phyloP scores from a whole-genome alignment of 2,888 invertebrate genomes.

The Cordilura impudica region DNA sequence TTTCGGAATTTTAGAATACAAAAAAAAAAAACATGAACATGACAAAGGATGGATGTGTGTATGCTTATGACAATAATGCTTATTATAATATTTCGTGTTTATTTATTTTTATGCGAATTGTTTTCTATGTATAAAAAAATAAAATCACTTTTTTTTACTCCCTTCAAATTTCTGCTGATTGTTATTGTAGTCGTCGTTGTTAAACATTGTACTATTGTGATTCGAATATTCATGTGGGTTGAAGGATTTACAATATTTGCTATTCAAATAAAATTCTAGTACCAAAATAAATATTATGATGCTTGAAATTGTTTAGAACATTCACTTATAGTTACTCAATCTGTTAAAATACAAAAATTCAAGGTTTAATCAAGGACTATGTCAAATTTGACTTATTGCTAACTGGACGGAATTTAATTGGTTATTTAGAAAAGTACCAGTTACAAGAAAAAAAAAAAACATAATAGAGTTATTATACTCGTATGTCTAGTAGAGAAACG shows the following conservation, averaged over 20 bases:
- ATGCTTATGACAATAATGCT: conserved; percentile 74
- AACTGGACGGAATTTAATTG: no score
- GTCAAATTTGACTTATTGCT: no score
- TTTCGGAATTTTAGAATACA: not conserved
- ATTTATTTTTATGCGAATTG: conserved; percentile 55
- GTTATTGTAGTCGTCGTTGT: conserved; percentile 55
- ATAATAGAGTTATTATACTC: no score
- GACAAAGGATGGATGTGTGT: conserved; percentile 41
- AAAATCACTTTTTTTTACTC: conserved; percentile 26
- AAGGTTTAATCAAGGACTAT: no score
- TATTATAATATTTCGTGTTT: conserved; percentile 74
- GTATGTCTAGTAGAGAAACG: no score
- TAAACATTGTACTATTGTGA: conserved; percentile 56
- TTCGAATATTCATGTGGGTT: conserved; percentile 52
- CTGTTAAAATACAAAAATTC: no score
- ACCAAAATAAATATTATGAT: conserved; percentile 33
- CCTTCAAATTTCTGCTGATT: conserved; percentile 52
- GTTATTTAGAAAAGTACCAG: no score
- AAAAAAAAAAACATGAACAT: not conserved
- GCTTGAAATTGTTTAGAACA: conserved; percentile 42
- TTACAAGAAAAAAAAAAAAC: no score
- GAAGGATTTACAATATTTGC: conserved; percentile 53
- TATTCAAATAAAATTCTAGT: conserved; percentile 51
- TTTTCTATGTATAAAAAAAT: conserved; percentile 47
- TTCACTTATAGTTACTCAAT: no score